Evolutionary conservation across 53 echinoderm and acorn worm genomes (phyloP), one percentile per base, ranked within the genome.

Genomic region (Holothuria scabra): DNA sequence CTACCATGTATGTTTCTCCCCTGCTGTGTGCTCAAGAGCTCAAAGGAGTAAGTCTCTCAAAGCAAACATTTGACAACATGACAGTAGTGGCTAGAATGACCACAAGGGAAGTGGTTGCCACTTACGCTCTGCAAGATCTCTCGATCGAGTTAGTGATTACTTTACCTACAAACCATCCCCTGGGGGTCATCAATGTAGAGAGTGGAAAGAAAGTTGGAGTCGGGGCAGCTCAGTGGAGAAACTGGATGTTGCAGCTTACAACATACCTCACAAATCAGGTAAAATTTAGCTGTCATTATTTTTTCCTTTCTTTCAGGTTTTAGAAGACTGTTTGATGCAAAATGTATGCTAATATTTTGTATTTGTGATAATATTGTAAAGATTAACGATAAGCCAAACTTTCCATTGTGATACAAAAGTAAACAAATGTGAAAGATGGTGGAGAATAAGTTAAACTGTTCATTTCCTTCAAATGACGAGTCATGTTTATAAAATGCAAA

Each of bases 201-300:
- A 99, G 93, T 66, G 89, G 89, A 28, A 86, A 87, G 74, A 89
- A 91, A 58, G 90, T 99, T 24, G 99, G 94, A n/a, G 93, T 99
- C 8, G 86, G 89, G 21, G 84, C 94, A 19, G 89, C 94, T 13
- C 99, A 99, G 89, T 99, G 99, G 99, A 67, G 94, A 28, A 94
- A 94, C 74, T 95, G 99, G 99, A 99, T 91, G 66, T 69, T 99
- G 8, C 95, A 95, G 81, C 85, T 99, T 57, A 95, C 99, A 11
- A 99, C 93, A 0, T 99, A 92, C 80, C 85, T 99, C 9, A 90
- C 90, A 12, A 92, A 99, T 66, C 99, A 99, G 95, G 99, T 95
- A 58, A 55, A 25, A 2, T 71, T 4, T n/a, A 2, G 28, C 46
- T 28, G 32, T 70, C 34, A 29, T 13, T 34, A 32, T 16, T 70